phyloP scores from a whole-genome alignment of 2,888 invertebrate genomes.

The Aproaerema taeniolella region DNA sequence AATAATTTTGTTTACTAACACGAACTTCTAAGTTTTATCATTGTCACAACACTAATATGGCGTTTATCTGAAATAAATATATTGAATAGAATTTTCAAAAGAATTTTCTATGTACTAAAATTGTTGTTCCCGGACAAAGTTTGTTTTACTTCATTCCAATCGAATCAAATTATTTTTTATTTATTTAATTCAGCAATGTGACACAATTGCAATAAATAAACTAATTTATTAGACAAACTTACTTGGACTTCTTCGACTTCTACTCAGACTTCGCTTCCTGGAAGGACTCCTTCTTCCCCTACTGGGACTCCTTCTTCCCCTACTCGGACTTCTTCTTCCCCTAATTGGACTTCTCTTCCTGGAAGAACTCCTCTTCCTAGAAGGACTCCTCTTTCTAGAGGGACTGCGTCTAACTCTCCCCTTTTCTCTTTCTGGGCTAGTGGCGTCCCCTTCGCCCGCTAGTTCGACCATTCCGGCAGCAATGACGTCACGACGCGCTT shows the following conservation, averaged over 20 bases:
- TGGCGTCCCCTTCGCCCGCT: conserved; percentile 35
- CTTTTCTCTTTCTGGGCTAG: conserved; percentile 23
- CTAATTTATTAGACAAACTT: no score
- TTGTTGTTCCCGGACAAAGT: no score
- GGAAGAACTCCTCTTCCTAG: neutral
- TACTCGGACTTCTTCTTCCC: neutral
- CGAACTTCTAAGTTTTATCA: no score
- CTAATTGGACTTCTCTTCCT: neutral
- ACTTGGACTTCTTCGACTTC: neutral
- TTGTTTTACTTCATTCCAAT: no score
- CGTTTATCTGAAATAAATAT: no score
- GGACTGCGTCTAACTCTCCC: neutral
- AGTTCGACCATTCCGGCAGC: conserved; percentile 73
- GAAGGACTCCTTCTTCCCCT: neutral
- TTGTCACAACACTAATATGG: no score
- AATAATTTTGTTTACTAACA: no score
- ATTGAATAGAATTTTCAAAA: no score
- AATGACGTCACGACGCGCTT: conserved; percentile 85
- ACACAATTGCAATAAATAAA: no score
- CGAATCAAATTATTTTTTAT: no score
- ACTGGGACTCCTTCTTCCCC: neutral
- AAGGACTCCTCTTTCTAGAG: conserved; percentile 2
- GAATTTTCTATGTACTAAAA: no score
- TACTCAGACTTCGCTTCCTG: neutral
- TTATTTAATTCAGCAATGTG: no score